A percentile compares a stretch with the other conserved stretches of the same genome.
These are phyloP conservation scores for Poeciliopsis prolifica DNA, from an alignment of 2,113 vertebrate genomes.

Conservation along the genomic window DNA sequence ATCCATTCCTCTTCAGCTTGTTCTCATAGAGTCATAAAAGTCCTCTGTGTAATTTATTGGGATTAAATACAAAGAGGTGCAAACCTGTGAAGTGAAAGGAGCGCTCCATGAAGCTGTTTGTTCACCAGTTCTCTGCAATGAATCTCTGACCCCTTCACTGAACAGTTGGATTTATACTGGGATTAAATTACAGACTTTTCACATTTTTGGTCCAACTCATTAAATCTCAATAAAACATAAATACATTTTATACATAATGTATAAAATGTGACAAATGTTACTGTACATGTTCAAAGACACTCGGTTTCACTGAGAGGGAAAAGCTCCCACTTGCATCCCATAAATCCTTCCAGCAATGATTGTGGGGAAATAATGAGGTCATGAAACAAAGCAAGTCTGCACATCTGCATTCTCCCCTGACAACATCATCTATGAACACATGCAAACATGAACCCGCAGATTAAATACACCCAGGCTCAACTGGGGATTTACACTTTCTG, in stretches of 20 bases:
- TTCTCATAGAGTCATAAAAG: background rate
- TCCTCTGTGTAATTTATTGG: background rate
- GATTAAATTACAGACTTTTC: no score
- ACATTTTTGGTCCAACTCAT: no score
- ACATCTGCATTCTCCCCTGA: conserved; percentile 55
- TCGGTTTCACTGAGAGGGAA: background rate
- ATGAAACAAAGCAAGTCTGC: conserved; percentile 48
- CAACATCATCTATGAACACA: conserved; percentile 25
- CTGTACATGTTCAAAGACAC: background rate
- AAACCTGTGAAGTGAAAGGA: background rate
- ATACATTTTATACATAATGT: no score
- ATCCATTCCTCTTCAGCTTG: background rate
- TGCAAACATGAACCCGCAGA: conserved; percentile 13
- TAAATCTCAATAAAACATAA: no score
- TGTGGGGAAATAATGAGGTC: conserved; percentile 64
- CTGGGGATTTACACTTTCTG: conserved; percentile 11
- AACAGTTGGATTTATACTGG: no score
- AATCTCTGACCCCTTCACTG: no score
- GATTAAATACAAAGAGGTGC: background rate
- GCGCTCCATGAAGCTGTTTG: no score
- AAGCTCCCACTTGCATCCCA: conserved; percentile 11
- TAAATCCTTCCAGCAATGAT: conserved; percentile 36
- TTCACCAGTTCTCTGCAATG: no score
- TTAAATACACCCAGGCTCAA: conserved; percentile 6
- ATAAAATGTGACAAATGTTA: no score